These are phyloP conservation scores for Pantala flavescens DNA, from an alignment of 1,140 invertebrate genomes.

Conservation along the genomic window DNA sequence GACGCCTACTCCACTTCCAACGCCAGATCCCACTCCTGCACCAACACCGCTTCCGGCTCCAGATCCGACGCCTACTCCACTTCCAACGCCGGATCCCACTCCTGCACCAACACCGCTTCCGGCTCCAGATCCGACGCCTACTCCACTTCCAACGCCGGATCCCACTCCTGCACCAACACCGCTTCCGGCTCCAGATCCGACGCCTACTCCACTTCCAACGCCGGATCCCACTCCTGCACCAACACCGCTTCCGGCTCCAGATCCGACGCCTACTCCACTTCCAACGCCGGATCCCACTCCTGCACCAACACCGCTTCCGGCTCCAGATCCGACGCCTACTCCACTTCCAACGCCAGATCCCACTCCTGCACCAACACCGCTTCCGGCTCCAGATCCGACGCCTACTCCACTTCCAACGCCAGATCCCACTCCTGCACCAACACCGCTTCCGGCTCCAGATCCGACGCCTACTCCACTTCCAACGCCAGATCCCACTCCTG, in stretches of 20 bases:
- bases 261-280: conserved; percentile 12
- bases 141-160: background rate
- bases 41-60: background rate
- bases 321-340: background rate
- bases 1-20: background rate
- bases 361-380: background rate
- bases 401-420: background rate
- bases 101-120: background rate
- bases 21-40: background rate
- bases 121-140: background rate
- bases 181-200: background rate
- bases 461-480: background rate
- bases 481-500: background rate
- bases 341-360: background rate
- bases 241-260: conserved; percentile 12
- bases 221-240: background rate
- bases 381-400: background rate
- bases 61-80: background rate
- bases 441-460: background rate
- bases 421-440: background rate
- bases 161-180: background rate
- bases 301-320: background rate
- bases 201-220: conserved; percentile 12
- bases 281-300: conserved; percentile 11
- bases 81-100: background rate